phyloP scores from a whole-genome alignment of 2,113 vertebrate species.

The western clawed frog (Xenopus tropicalis) region DNA sequence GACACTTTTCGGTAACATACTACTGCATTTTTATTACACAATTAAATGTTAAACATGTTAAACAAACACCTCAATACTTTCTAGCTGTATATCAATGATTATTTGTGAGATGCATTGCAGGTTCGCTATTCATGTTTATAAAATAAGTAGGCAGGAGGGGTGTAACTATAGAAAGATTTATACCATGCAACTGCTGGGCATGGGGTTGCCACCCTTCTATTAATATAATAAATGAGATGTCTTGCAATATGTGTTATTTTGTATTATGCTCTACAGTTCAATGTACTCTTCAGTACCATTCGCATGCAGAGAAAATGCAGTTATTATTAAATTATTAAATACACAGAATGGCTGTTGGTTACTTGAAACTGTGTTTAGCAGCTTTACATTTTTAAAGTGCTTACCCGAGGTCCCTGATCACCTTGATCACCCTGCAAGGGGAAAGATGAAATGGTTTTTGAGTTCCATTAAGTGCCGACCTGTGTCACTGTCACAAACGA shows the following conservation, averaged over 20 bases:
- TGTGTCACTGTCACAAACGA: slow-evolving; percentile 60
- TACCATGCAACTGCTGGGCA: too few species aligned
- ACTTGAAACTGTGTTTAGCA: slow-evolving; percentile 52
- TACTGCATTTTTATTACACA: too few species aligned
- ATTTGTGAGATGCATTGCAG: too few species aligned
- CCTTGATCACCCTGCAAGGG: slow-evolving; percentile 95
- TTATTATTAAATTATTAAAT: slow-evolving; percentile 59
- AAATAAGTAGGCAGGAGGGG: too few species aligned
- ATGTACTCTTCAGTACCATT: too few species aligned
- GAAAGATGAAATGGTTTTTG: slow-evolving; percentile 61
- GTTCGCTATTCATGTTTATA: too few species aligned
- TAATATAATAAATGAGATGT: neutral
- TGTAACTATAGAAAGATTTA: too few species aligned
- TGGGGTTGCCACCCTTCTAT: neutral
- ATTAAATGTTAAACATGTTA: too few species aligned
- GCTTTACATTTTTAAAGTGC: slow-evolving; percentile 69
- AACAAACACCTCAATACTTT: too few species aligned
- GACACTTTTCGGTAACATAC: too few species aligned
- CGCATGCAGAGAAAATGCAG: slow-evolving; percentile 59
- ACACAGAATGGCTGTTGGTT: slow-evolving; percentile 53
- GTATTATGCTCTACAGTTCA: slow-evolving; percentile 31
- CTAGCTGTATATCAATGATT: too few species aligned
- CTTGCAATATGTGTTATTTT: neutral
- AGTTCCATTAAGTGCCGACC: slow-evolving; percentile 64
- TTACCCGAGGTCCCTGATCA: slow-evolving; percentile 98